These are phyloP conservation scores for Corythornis madagascariensis DNA, from an alignment of 2,113 vertebrate genomes.

Conservation along the genomic window DNA sequence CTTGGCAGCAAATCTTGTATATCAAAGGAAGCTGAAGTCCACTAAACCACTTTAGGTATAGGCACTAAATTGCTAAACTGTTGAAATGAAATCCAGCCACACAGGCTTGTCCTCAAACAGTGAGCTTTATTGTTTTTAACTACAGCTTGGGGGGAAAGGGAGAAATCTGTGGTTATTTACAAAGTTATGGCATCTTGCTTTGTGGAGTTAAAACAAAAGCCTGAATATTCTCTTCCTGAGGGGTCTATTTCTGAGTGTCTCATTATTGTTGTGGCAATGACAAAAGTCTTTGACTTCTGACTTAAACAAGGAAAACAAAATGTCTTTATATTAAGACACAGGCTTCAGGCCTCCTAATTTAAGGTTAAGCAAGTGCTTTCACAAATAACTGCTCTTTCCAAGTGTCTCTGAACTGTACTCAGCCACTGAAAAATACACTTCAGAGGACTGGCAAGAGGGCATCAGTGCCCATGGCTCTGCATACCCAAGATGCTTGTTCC, in stretches of 20 bases:
- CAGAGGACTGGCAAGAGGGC: background rate
- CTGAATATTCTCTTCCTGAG: constrained; percentile 14
- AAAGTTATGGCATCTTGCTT: constrained; percentile 20
- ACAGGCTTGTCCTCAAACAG: background rate
- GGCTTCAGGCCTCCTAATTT: background rate
- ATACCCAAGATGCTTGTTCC: background rate
- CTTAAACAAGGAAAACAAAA: constrained; percentile 31
- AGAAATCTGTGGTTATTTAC: constrained; percentile 30
- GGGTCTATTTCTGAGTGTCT: constrained; percentile 6
- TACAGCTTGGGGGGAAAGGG: background rate
- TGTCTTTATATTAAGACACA: background rate
- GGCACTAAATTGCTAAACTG: background rate
- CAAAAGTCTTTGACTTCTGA: constrained; percentile 25
- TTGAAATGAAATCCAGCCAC: background rate
- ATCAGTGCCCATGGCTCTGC: background rate
- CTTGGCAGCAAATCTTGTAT: background rate
- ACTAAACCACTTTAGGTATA: background rate
- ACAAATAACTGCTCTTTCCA: background rate
- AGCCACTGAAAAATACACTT: background rate
- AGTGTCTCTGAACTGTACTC: background rate
- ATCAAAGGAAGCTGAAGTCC: background rate
- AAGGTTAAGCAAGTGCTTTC: background rate
- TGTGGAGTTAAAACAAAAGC: constrained; percentile 35
- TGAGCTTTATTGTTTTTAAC: constrained; percentile 12
- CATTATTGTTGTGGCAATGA: background rate